Evolutionary conservation across 2,113 vertebrate species (phyloP), one percentile per base, ranked within the genome.

Genomic region (Sylvia atricapilla): DNA sequence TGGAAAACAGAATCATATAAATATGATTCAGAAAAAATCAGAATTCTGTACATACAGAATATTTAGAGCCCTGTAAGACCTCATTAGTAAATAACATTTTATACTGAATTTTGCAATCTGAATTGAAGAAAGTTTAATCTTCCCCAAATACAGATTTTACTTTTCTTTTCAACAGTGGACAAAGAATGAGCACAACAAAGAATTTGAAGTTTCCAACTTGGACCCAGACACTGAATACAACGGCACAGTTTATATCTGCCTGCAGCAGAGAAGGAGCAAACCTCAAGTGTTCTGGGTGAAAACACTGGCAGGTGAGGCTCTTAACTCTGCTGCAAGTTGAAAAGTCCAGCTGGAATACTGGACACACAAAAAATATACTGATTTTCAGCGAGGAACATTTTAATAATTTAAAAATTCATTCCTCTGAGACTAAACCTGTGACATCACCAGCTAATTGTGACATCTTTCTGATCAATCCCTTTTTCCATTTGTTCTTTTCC

Each of bases 151-250:
- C 4, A 41, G 6, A 24, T 52, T 28, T 80, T 90, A 49, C n/a
- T 27, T 92, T 87, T 85, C 41, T 87, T 91, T 72, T 60, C 58
- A 70, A 82, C 8, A 98, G 97, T 95, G 92, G 97, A 92, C 59
- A 52, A 96, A 88, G 95, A 33, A 56, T 5, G 96, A 96, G 43
- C 80, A 88, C 41, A 50, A 94, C 82, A 97, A 88, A 87, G 95
- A 97, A 75, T 97, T 98, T 24, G 97, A 98, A 85, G 91, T 98
- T 81, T 35, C 50, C 22, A 81, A 96, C 77, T 80, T 98, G 97
- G 96, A 97, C 13, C 97, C 98, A 8, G 93, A 97, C 90, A 98
- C 97, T 0, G 97, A 98, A 67, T 98, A 98, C 70, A 93, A 97
- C 0, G 98, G 96, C 41, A 97, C 90, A 35, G 93, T 96, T 23